Conservation (phyloP, 2,888 invertebrate species). For the Troides helena region DNA sequence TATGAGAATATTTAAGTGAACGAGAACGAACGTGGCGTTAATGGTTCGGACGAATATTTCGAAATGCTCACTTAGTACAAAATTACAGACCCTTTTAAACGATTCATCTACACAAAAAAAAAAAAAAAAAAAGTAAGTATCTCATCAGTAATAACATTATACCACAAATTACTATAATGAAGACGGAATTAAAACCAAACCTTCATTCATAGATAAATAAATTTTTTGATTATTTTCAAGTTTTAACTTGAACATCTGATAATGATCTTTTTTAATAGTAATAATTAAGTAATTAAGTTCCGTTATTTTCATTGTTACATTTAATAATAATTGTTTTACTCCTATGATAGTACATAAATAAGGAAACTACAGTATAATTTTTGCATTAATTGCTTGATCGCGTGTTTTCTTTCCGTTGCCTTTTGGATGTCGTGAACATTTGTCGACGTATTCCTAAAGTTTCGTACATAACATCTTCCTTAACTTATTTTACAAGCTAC, state of each 20-base stretch:
- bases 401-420: neutral
- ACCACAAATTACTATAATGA: neutral
- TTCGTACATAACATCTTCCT: slow-evolving; percentile 9
- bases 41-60: slow-evolving; percentile 33
- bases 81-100: slow-evolving; percentile 10
- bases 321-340: neutral
- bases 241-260: too few species aligned
- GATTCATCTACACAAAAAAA: slow-evolving; percentile 32
- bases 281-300: neutral
- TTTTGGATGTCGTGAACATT: neutral
- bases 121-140: neutral
- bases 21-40: slow-evolving; percentile 35
- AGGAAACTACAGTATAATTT: neutral
- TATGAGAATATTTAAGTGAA: slow-evolving; percentile 44
- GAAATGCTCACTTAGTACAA: slow-evolving; percentile 33
- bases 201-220: too few species aligned
- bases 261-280: too few species aligned
- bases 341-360: neutral
- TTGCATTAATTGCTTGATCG: slow-evolving; percentile 1
- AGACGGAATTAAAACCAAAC: too few species aligned
- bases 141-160: neutral
- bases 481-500: slow-evolving; percentile 15
- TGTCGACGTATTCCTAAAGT: neutral
- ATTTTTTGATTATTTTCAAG: too few species aligned
- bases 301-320: neutral